These are phyloP conservation scores for Acanthosepion pharaonis DNA, from an alignment of 2,888 invertebrate genomes.

Conservation along the genomic window DNA sequence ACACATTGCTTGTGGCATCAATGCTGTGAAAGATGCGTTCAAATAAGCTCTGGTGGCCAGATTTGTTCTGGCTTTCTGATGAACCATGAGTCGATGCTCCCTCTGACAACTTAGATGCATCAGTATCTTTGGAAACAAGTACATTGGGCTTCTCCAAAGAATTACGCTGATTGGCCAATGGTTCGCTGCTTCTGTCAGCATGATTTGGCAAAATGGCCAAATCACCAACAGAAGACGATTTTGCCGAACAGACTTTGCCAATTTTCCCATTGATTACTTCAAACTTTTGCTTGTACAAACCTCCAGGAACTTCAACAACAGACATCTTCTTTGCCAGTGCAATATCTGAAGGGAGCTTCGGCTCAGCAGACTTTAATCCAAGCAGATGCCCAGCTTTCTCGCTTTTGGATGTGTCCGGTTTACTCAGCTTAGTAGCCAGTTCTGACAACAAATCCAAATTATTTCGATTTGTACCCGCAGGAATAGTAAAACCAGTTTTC, in stretches of 20 bases:
- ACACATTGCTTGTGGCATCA: neutral
- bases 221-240: conserved; percentile 8
- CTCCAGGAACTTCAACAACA: neutral
- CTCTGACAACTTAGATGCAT: neutral
- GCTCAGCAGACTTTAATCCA: neutral
- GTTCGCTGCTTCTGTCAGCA: neutral
- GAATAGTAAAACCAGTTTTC: neutral
- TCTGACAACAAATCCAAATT: conserved; percentile 42
- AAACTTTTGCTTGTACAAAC: conserved; percentile 34
- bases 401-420: neutral
- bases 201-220: neutral
- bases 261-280: conserved; percentile 40
- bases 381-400: neutral
- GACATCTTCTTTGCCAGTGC: conserved; percentile 34
- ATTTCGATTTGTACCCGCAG: neutral
- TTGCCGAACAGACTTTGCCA: neutral
- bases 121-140: neutral
- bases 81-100: neutral
- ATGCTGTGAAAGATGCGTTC: conserved; percentile 7
- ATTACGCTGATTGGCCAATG: neutral
- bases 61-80: neutral
- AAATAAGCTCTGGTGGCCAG: neutral
- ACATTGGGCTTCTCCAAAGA: neutral
- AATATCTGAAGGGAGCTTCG: conserved; percentile 35
- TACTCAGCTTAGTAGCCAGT: conserved; percentile 23